Percentiles rank a stretch among this genome's conserved stretches.
These are phyloP conservation scores for Blastobasis adustella DNA, from an alignment of 2,888 invertebrate species.

Conservation along the genomic window DNA sequence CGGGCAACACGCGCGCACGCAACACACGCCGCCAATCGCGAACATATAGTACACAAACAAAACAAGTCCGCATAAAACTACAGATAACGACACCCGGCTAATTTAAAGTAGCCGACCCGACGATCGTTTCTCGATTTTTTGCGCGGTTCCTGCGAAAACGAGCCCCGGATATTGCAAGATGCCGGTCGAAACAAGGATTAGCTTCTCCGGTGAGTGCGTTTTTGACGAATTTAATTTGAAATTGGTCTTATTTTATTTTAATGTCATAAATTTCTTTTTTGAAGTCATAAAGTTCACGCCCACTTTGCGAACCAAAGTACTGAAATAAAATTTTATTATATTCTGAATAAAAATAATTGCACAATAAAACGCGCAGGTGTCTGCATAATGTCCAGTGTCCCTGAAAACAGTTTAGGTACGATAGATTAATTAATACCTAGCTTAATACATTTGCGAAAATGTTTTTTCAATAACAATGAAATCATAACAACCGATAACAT, in stretches of 20 bases:
- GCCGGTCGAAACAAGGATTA: constrained; percentile 69
- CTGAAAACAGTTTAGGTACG: background rate
- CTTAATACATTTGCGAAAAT: constrained; percentile 1
- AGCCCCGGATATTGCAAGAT: constrained; percentile 27
- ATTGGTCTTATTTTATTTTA: background rate
- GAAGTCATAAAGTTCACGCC: too few relatives aligned
- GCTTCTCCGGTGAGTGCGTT: constrained; percentile 64
- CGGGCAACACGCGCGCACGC: constrained; percentile 47
- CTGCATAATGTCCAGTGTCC: background rate
- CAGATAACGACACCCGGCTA: too few relatives aligned
- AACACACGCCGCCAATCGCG: background rate
- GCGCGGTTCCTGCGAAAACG: too few relatives aligned
- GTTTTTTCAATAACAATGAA: constrained; percentile 7
- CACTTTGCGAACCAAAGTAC: too few relatives aligned
- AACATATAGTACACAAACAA: background rate
- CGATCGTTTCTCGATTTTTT: too few relatives aligned
- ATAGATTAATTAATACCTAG: background rate
- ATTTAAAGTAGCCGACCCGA: too few relatives aligned
- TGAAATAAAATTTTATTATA: too few relatives aligned
- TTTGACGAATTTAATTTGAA: background rate
- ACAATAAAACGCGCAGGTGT: background rate
- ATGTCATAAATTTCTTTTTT: background rate
- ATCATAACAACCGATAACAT: constrained; percentile 6
- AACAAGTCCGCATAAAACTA: background rate
- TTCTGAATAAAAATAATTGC: background rate